phyloP scores from a whole-genome alignment of 2,113 vertebrate species.

The Bos indicus region DNA sequence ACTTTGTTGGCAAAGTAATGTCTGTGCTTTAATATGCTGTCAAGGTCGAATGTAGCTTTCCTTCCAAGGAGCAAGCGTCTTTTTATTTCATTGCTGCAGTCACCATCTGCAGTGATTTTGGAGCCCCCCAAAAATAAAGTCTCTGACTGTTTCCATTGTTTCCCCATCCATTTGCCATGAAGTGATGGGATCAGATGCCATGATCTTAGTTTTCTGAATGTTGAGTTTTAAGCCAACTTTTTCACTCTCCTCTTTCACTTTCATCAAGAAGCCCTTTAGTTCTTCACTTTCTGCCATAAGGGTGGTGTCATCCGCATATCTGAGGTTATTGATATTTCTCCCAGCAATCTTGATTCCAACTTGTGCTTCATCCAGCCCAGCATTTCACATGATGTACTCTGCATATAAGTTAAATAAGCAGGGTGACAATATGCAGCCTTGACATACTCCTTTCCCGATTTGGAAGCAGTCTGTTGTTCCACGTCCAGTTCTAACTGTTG shows the following conservation, averaged over 20 bases:
- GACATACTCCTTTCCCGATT: rapidly evolving
- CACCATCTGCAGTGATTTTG: background rate
- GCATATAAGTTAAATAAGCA: background rate
- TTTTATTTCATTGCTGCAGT: background rate
- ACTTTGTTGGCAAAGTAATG: background rate
- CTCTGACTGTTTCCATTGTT: background rate
- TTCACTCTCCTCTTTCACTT: background rate
- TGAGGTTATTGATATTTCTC: background rate
- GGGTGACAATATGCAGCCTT: background rate
- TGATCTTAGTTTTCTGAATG: background rate
- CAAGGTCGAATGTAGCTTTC: background rate
- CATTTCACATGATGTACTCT: background rate
- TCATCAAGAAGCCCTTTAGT: background rate
- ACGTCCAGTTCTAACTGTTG: background rate
- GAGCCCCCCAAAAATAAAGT: background rate
- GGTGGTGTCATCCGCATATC: background rate
- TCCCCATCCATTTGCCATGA: background rate
- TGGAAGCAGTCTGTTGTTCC: background rate
- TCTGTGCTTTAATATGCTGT: background rate
- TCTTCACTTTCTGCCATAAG: background rate
- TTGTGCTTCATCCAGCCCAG: background rate
- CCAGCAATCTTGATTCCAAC: background rate
- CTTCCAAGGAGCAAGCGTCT: background rate
- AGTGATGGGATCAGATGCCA: background rate
- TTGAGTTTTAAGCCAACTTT: background rate